phyloP scores from a whole-genome alignment of 37 sponge, comb jelly and placozoan genomes.

The Geodia barretti region DNA sequence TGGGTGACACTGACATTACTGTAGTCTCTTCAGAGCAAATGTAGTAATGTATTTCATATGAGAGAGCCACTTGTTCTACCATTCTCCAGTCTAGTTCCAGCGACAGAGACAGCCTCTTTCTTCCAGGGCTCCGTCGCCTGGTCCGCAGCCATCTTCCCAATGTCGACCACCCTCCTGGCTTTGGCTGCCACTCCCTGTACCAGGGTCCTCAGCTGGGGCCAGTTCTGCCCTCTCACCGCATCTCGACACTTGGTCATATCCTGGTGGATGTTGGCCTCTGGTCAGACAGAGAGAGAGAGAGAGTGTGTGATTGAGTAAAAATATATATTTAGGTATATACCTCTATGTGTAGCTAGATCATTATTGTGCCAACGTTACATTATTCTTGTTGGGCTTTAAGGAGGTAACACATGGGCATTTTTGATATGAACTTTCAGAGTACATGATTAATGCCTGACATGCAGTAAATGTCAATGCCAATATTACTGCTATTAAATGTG shows the following conservation, averaged over 20 bases:
- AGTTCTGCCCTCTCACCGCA: slow-evolving; percentile 42
- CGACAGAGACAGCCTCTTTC: slow-evolving; percentile 33
- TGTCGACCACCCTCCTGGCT: slow-evolving; percentile 51
- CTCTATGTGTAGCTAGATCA: no score
- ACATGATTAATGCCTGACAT: no score
- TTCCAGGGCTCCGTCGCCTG: slow-evolving; percentile 37
- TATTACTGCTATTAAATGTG: no score
- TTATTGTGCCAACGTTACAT: no score
- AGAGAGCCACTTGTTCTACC: slow-evolving; percentile 16
- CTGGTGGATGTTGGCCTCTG: slow-evolving; percentile 75
- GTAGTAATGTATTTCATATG: not conserved
- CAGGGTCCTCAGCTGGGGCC: slow-evolving; percentile 32
- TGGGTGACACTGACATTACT: no score
- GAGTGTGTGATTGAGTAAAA: not conserved
- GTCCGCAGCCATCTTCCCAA: slow-evolving; percentile 40
- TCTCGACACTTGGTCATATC: slow-evolving; percentile 75
- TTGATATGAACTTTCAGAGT: no score
- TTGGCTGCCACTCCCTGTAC: slow-evolving; percentile 54
- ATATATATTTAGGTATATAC: not conserved
- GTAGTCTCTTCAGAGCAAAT: not conserved
- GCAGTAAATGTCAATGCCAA: no score
- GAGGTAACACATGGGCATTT: no score
- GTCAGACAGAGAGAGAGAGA: not conserved
- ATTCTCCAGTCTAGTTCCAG: slow-evolving; percentile 55
- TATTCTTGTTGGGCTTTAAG: no score